Percentiles rank a stretch among this genome's conserved stretches.
Conservation (phyloP, 2,797 vertebrate genomes). For the Rousettus madagascariensis region DNA sequence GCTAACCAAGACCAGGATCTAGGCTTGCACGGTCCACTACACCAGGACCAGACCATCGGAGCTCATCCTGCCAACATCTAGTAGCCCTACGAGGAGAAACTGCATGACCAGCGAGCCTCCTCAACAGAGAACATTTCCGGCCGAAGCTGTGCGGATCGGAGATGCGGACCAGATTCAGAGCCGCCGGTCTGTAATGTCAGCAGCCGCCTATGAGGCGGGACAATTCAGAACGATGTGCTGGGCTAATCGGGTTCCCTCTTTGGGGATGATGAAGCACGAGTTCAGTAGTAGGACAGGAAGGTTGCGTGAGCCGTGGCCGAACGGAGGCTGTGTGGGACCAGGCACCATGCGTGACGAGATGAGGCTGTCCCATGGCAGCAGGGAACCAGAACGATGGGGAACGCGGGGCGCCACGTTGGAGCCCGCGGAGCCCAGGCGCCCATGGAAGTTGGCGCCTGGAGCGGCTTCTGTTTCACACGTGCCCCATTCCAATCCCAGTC, state of each 20-base stretch:
- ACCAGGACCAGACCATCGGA: neutral
- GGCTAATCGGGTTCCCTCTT: neutral
- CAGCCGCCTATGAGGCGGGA: neutral
- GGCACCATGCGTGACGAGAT: neutral
- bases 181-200: neutral
- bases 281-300: neutral
- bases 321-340: neutral
- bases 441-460: neutral
- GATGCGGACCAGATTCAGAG: neutral
- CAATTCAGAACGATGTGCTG: neutral
- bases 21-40: too few species aligned
- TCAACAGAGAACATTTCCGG: neutral
- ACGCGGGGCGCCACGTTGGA: too few species aligned
- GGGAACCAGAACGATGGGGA: neutral
- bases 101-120: neutral
- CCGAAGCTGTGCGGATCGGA: neutral
- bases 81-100: neutral
- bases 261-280: neutral
- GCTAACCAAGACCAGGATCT: neutral
- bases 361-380: neutral
- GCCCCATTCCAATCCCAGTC: neutral
- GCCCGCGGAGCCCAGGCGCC: rapidly evolving
- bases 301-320: neutral
- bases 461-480: neutral
- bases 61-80: neutral